Conservation (phyloP, 2,888 invertebrate species). For the Microplitis deprimator region DNA sequence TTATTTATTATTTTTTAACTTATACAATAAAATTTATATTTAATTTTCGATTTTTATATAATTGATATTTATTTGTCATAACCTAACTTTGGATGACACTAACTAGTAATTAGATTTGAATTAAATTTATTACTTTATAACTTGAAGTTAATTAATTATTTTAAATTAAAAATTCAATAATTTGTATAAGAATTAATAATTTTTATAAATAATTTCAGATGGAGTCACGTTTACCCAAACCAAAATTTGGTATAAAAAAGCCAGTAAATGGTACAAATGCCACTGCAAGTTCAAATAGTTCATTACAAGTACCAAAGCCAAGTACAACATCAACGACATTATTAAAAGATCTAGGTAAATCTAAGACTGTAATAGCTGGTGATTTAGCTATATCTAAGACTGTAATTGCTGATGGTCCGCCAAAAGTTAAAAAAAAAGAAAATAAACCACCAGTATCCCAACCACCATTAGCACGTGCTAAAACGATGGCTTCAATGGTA, state of each 20-base stretch:
- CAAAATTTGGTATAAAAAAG: conserved; percentile 51
- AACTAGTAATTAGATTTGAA: no score
- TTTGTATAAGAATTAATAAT: neutral
- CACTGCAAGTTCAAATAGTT: conserved; percentile 23
- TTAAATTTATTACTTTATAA: no score
- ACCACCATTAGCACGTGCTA: conserved; percentile 52
- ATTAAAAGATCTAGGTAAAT: conserved; percentile 46
- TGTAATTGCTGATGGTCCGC: conserved; percentile 44
- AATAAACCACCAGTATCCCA: conserved; percentile 54
- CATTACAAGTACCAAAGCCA: conserved; percentile 38
- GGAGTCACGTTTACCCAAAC: conserved; percentile 74
- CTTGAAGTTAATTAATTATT: no score
- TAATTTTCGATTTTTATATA: neutral
- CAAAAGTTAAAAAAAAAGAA: conserved; percentile 54
- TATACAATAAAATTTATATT: neutral
- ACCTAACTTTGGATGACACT: neutral
- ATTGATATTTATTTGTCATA: neutral
- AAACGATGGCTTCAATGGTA: conserved; percentile 55
- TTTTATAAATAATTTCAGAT: conserved; percentile 60
- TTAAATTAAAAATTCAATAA: no score
- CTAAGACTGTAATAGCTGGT: conserved; percentile 52
- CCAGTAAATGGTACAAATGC: conserved; percentile 50
- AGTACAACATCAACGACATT: conserved; percentile 5
- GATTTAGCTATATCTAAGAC: conserved; percentile 53
- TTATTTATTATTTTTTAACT: neutral